These are phyloP conservation scores for Calliphora vomitoria DNA, from an alignment of 2,888 invertebrate genomes.

Conservation along the genomic window DNA sequence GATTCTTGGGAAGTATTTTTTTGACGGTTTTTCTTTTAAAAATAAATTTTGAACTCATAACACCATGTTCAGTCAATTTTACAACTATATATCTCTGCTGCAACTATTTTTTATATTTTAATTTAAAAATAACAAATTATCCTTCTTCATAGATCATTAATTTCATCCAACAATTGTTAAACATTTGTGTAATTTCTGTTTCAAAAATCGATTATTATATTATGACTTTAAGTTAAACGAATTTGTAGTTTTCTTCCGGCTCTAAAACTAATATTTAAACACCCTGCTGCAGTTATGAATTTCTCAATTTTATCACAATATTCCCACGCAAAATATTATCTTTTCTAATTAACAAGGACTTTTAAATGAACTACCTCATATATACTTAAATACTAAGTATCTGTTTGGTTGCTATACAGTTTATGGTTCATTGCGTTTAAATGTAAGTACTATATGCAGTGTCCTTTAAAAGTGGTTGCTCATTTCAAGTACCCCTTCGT, in stretches of 20 bases:
- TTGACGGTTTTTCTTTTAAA: too few species aligned
- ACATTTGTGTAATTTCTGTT: neutral
- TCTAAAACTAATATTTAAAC: slow-evolving; percentile 49
- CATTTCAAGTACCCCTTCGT: slow-evolving; percentile 61
- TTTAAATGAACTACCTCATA: slow-evolving; percentile 13
- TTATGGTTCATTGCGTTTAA: slow-evolving; percentile 71
- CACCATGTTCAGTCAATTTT: neutral
- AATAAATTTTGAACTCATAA: too few species aligned
- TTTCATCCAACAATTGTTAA: slow-evolving; percentile 78
- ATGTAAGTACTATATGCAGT: slow-evolving; percentile 35
- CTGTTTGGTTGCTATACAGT: slow-evolving; percentile 17
- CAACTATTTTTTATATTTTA: neutral
- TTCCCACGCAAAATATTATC: slow-evolving; percentile 68
- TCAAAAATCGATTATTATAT: slow-evolving; percentile 14
- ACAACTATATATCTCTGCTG: too few species aligned
- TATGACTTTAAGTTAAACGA: slow-evolving; percentile 72
- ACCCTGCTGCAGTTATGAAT: neutral
- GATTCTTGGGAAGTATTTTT: too few species aligned
- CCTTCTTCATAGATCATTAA: slow-evolving; percentile 78
- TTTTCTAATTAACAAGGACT: slow-evolving; percentile 66
- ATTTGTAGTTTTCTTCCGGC: neutral
- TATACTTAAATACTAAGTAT: neutral
- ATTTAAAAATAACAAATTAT: slow-evolving; percentile 5
- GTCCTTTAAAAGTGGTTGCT: slow-evolving; percentile 60
- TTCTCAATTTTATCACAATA: slow-evolving; percentile 35